Evolutionary conservation across 2,888 invertebrate species (phyloP), one percentile per base, ranked within the genome.

Genomic region (Rhodophaea formosa): DNA sequence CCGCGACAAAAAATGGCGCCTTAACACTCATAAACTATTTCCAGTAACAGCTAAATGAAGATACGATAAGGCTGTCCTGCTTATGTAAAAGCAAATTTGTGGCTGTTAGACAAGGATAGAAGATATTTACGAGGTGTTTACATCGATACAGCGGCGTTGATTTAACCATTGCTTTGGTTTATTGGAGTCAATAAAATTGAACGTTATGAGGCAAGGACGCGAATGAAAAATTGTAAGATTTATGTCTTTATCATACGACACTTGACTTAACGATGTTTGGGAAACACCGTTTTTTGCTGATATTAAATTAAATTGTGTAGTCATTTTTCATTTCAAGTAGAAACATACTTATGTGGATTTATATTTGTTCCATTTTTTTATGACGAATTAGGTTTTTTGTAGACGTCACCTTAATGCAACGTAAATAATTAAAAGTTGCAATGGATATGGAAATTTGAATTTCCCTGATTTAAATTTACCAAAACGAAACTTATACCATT

Each of bases 131-230:
- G 87, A 88, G 82, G 86, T 89, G 89, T 86, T 86, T 88, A 86
- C 82, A 86, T 87, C 86, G 86, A 88, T 88, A 88, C 83, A 81
- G 80, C 78, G 81, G 88, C 83, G 89, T 85, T 89, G 90, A 89
- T 90, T 87, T 88, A 89, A 89, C 86, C 88, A 91, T 88, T 89
- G 86, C 87, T 85, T 88, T 90, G 80, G 86, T 90, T 88, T 89
- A 91, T 91, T 87, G 86, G 85, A 88, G 86, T 87, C 90, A 88
- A 90, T 91, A 91, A 91, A 91, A 88, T 87, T 90, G 84, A 88
- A 84, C 83, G 88, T 88, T 92, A 91, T 88, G 88, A 91, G 89
- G 84, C 91, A 92, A 91, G 91, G 91, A 86, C 90, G 88, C 77
- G 77, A 78, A 81, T 83, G 87, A 86, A 86, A 87, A 83, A 87